These are phyloP conservation scores for Oscheius onirici DNA, from an alignment of 2,888 invertebrate species.

Conservation along the genomic window DNA sequence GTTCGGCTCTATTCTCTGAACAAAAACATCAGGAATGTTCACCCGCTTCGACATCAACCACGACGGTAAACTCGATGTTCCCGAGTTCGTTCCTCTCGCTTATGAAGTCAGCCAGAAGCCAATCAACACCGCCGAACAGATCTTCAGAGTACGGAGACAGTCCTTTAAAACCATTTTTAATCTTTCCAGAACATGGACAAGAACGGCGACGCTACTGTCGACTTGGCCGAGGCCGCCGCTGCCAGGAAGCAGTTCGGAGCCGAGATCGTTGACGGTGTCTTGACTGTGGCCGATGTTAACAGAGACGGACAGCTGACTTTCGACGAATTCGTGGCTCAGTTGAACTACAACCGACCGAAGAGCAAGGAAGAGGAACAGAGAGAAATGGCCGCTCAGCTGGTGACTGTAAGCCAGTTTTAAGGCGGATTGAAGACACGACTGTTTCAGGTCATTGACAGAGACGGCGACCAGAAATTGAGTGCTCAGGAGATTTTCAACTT, in stretches of 20 bases:
- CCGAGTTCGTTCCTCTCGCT: constrained; percentile 68
- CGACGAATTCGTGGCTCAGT: constrained; percentile 55
- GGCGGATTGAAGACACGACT: too few relatives aligned
- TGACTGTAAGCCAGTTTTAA: too few relatives aligned
- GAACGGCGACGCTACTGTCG: constrained; percentile 58
- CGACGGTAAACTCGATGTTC: constrained; percentile 56
- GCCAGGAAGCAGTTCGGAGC: constrained; percentile 43
- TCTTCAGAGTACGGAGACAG: constrained; percentile 51
- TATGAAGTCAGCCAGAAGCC: constrained; percentile 61
- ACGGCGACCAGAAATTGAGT: constrained; percentile 59
- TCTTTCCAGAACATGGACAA: constrained; percentile 55
- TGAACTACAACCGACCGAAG: constrained; percentile 38
- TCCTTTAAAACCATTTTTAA: not conserved
- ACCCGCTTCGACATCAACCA: constrained; percentile 51
- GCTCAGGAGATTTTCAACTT: constrained; percentile 58
- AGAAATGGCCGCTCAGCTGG: constrained; percentile 62
- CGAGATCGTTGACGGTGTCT: constrained; percentile 62
- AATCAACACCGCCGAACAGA: constrained; percentile 53
- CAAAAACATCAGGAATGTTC: constrained; percentile 12
- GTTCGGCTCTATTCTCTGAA: not conserved
- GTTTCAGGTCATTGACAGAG: constrained; percentile 62
- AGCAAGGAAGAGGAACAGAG: constrained; percentile 50
- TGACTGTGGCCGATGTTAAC: constrained; percentile 64
- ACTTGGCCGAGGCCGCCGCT: constrained; percentile 34
- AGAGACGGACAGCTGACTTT: constrained; percentile 58